Percentiles rank a stretch among this genome's conserved stretches.
Conservation (phyloP, 2,113 vertebrate genomes). For the Ornithorhynchus anatinus region DNA sequence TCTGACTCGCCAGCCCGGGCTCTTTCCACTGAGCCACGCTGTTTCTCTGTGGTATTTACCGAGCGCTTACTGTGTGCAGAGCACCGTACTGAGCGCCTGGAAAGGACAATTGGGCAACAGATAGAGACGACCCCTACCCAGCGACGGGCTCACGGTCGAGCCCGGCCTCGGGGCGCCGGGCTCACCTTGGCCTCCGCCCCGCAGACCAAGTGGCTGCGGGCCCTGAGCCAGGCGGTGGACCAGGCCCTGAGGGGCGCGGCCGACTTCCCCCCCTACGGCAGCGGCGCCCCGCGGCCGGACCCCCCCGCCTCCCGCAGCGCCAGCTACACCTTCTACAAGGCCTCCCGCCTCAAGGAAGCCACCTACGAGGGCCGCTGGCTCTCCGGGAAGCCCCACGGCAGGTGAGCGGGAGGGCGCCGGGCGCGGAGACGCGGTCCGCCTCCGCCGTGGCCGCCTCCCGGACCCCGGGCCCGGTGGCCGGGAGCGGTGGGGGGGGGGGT, state of each 20-base stretch:
- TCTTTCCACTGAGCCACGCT: too few species aligned
- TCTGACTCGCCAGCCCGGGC: too few species aligned
- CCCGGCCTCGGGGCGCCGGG: too few species aligned
- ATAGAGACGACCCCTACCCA: too few species aligned
- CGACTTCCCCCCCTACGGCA: slow-evolving; percentile 60
- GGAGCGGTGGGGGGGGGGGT: neutral
- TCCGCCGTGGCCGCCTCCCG: neutral
- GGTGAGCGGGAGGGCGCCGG: too few species aligned
- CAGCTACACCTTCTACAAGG: slow-evolving; percentile 94
- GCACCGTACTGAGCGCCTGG: too few species aligned
- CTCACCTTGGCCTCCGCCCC: slow-evolving; percentile 12
- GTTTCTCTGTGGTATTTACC: too few species aligned
- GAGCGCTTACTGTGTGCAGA: too few species aligned
- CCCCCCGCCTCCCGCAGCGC: slow-evolving; percentile 91
- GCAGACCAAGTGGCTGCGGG: slow-evolving; percentile 92
- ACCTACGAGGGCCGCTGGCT: slow-evolving; percentile 91
- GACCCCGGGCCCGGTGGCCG: neutral
- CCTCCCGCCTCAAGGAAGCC: slow-evolving; percentile 89
- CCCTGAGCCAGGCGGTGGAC: slow-evolving; percentile 94
- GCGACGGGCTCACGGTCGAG: too few species aligned
- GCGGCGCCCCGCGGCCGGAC: slow-evolving; percentile 77
- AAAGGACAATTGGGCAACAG: too few species aligned
- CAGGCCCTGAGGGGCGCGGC: slow-evolving; percentile 79
- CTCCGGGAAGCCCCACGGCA: slow-evolving; percentile 90
- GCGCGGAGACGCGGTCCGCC: neutral